Evolutionary conservation across 2,888 invertebrate species (phyloP), one percentile per base, ranked within the genome.

Genomic region (Pheosia tremula): DNA sequence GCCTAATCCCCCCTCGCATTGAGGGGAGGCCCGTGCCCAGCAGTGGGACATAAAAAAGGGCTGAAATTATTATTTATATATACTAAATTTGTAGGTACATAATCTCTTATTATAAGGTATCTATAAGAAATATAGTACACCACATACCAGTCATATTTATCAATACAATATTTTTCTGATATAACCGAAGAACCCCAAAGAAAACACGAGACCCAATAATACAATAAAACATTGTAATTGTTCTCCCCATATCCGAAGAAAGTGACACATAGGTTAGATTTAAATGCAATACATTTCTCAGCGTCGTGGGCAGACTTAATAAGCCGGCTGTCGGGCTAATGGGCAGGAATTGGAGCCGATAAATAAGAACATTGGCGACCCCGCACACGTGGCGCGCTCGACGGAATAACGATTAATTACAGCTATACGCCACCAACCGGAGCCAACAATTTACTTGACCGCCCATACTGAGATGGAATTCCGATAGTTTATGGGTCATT

Each of bases 281-380:
- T 71, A 79, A 83, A 81, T 77, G 77, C 61, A 70, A 74, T 69
- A 74, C 68, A 84, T 86, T 83, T 75, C 69, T 85, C 81, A 69
- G 59, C 67, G 81, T 86, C 85, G 70, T 69, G 71, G 64, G 70
- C 78, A 86, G 83, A 74, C 80, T 81, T 84, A 85, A 85, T 87
- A 85, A 85, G 79, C 77, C 66, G 72, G 78, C 76, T 72, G 79
- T 77, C 75, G 80, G 67, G 71, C 80, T 88, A 89, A 89, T 88
- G 85, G 85, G 65, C 75, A 81, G 79, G 82, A 87, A 88, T 86
- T 80, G 80, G 83, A 80, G 74, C 78, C 89, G 84, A 89, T 90
- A 90, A 90, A 90, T 90, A 89, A 88, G 89, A 84, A 87, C 84
- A 86, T 85, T 86, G 88, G 85, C 69, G 84, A 84, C 83, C 81